Conservation (phyloP, 2,797 vertebrate species). For the Caiman crocodilus region DNA sequence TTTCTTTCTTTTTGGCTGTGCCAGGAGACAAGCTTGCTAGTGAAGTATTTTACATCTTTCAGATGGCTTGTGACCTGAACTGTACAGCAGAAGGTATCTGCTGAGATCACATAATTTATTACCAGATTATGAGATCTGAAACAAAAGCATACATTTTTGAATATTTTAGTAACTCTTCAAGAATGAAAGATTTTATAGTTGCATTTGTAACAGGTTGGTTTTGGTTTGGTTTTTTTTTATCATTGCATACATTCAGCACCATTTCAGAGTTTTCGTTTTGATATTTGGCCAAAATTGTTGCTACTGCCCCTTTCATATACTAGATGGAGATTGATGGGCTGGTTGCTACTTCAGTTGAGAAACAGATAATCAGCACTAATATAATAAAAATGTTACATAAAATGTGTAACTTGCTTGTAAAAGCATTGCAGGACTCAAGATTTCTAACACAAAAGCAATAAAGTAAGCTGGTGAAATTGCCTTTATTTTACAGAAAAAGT, state of each 20-base stretch:
- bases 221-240: slow-evolving; percentile 59
- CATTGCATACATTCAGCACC: slow-evolving; percentile 55
- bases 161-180: slow-evolving; percentile 73
- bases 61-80: slow-evolving; percentile 99
- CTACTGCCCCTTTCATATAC: slow-evolving; percentile 48
- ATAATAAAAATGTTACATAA: neutral
- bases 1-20: slow-evolving; percentile 88
- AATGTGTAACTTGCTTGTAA: neutral
- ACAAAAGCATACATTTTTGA: slow-evolving; percentile 71
- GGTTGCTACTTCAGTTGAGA: slow-evolving; percentile 60
- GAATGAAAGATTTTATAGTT: slow-evolving; percentile 74
- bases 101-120: slow-evolving; percentile 91
- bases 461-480: neutral
- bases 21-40: slow-evolving; percentile 95
- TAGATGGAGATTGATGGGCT: slow-evolving; percentile 51
- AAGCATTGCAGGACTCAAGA: neutral
- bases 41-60: slow-evolving; percentile 98
- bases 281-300: slow-evolving; percentile 52
- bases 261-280: slow-evolving; percentile 56
- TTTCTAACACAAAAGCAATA: neutral
- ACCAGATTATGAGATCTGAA: slow-evolving; percentile 86
- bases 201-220: slow-evolving; percentile 66
- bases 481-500: neutral
- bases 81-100: slow-evolving; percentile 99
- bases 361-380: neutral